Evolutionary conservation across 2,113 vertebrate genomes (phyloP).

Genomic region (Nansenia antarctica): DNA sequence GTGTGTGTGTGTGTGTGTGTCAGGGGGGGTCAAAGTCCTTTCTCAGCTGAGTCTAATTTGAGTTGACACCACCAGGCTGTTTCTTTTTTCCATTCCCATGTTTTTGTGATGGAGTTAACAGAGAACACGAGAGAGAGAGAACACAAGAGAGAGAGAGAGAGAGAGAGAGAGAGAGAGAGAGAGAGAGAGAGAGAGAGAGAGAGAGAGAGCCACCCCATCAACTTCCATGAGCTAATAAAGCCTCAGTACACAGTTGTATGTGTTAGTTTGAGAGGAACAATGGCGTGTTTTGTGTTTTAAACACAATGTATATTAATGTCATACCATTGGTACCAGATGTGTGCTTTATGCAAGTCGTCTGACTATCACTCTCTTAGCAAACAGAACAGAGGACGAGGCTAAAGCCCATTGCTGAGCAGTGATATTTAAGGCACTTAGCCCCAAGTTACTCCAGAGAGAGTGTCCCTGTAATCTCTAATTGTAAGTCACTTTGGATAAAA

Average conservation of each 20-base stretch:
- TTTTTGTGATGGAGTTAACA: not conserved
- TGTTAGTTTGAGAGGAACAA: not conserved
- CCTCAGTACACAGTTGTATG: not conserved
- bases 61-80: constrained; percentile 2
- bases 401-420: no score
- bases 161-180: not conserved
- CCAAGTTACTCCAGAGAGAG: no score
- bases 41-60: not conserved
- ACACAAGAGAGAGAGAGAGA: not conserved
- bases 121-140: not conserved
- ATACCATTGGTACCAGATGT: not conserved
- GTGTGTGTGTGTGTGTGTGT: no score
- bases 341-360: no score
- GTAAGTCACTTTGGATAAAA: no score
- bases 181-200: not conserved
- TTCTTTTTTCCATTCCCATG: no score
- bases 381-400: no score
- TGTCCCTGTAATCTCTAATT: no score
- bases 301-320: not conserved
- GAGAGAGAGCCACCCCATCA: not conserved
- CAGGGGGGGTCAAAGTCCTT: not conserved
- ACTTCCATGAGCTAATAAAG: constrained; percentile 8
- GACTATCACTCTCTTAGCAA: no score
- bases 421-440: no score
- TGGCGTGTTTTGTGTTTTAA: not conserved